Base-by-base conservation (phyloP, 2,797 vertebrate species). In the Atherinosoma microstoma region DNA sequence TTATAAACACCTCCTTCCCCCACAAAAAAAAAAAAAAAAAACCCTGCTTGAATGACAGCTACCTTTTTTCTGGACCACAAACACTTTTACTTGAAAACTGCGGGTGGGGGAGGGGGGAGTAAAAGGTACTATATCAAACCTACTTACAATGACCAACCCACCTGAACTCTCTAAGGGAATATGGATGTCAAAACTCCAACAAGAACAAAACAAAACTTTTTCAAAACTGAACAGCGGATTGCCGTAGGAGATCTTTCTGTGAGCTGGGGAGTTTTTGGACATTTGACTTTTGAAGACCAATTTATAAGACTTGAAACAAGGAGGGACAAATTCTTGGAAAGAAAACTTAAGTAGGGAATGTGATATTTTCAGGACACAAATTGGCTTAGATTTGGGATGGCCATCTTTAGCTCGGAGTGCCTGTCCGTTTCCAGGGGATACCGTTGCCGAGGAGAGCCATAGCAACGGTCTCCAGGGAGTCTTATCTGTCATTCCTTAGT, bases 401-500 rank as follows among this genome's bases (percentile, higher is more conserved):
- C 94, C 95, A 95, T 95, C 89, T 93, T 95, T 94, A 91, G 93
- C 95, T 96, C 93, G 96, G 96, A 97, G 96, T 97, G 96, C 96
- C 96, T 97, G 96, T 96, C 95, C 93, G 94, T 94, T 96, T 97
- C 95, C 96, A 96, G 94, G 92, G 95, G 95, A 95, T 94, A 95
- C 87, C 3, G 95, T 96, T 97, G 96, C 95, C 92, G 94, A 91
- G 66, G 84, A 94, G 92, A 95, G 91, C 93, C 95, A 94, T 95
- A 95, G 96, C 95, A 95, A 94, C 94, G 89, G 94, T 96, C 94
- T 93, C 95, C 94, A 93, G 94, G 94, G 95, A 97, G 96, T 97
- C 95, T 97, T 96, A 96, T 96, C 95, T 96, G 96, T 98, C 97
- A 99, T 99, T 99, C 98, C 98, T 99, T 98, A 97, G 96, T 97